A percentile compares a stretch with the other conserved stretches of the same genome.
Conservation (phyloP, 2,888 invertebrate genomes). For the Diploptera punctata region DNA sequence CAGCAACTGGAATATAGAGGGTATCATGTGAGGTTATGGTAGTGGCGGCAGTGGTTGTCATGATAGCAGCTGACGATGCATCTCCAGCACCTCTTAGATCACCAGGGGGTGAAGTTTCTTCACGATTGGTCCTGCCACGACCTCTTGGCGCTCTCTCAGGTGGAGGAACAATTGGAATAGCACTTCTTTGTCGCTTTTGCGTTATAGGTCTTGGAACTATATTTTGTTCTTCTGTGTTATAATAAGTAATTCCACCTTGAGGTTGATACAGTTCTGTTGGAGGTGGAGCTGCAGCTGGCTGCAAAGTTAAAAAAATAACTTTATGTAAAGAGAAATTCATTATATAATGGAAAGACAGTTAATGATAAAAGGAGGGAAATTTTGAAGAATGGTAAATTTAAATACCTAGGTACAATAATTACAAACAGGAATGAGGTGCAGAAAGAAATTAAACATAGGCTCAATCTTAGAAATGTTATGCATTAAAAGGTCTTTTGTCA, state of each 20-base stretch:
- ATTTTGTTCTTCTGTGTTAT: constrained; percentile 47
- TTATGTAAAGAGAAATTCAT: too few species aligned
- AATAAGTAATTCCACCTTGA: constrained; percentile 48
- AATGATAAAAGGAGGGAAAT: too few species aligned
- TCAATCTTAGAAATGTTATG: too few species aligned
- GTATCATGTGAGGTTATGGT: background rate
- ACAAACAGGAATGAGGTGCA: too few species aligned
- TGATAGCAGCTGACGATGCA: background rate
- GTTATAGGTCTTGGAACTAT: constrained; percentile 45
- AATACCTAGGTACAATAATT: too few species aligned
- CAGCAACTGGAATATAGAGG: too few species aligned
- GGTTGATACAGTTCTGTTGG: constrained; percentile 47
- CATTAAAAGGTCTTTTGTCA: too few species aligned
- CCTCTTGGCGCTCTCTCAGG: constrained; percentile 43
- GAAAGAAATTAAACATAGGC: too few species aligned
- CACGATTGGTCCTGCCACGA: constrained; percentile 22
- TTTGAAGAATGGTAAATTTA: too few species aligned
- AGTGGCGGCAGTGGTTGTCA: background rate
- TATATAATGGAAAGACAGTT: too few species aligned
- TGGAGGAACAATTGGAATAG: constrained; percentile 50
- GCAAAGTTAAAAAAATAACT: too few species aligned
- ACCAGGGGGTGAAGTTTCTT: background rate
- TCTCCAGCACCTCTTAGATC: background rate
- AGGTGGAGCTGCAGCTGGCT: constrained; percentile 21
- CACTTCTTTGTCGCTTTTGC: constrained; percentile 48